Base-by-base conservation (phyloP, 2,113 vertebrate genomes). In the Takifugu flavidus region DNA sequence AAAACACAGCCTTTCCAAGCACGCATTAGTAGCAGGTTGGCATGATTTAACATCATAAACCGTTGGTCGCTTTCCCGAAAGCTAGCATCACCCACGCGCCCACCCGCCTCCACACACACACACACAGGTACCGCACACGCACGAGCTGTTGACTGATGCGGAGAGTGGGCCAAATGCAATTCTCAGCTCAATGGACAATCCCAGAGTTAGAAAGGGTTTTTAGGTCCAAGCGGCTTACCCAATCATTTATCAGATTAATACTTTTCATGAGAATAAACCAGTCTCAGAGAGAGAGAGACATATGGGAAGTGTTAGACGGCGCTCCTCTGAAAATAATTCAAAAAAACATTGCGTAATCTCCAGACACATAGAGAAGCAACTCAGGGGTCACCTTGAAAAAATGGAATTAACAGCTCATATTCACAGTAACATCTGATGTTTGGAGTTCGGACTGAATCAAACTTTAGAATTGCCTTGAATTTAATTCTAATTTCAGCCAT, bases 171-270 rank as follows among this genome's bases (percentile, higher is more conserved):
- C 70, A 78, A 79, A 66, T 44, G 60, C 70, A 60, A 72, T 78
- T 79, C 80, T 79, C 63, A 81, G 82, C 82, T 86, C 77, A 70
- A 74, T 79, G 83, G 84, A 77, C 83, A 75, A 84, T 86, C 83
- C 78, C 83, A 77, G 67, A 67, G 82, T 78, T 80, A 77, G 79
- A 53, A 49, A 77, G 73, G 71, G 61, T 70, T 87, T 87, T 88
- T 72, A 79, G 72, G 70, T 78, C 67, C 83, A 87, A 87, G 83
- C 83, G 63, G 80, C 83, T 88, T 87, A 87, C 67, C 82, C 78
- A 87, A 80, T 88, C 78, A 86, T 81, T 85, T 87, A 88, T 86
- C 82, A 89, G 85, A 88, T 86, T 89, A 89, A 79, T 85, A 82
- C 80, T 85, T 86, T 81, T 86, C 67, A 85, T 74, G 76, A 86